Evolutionary conservation across 2,113 vertebrate genomes (phyloP), one percentile per base, ranked within the genome.

Genomic region (Carlito syrichta): DNA sequence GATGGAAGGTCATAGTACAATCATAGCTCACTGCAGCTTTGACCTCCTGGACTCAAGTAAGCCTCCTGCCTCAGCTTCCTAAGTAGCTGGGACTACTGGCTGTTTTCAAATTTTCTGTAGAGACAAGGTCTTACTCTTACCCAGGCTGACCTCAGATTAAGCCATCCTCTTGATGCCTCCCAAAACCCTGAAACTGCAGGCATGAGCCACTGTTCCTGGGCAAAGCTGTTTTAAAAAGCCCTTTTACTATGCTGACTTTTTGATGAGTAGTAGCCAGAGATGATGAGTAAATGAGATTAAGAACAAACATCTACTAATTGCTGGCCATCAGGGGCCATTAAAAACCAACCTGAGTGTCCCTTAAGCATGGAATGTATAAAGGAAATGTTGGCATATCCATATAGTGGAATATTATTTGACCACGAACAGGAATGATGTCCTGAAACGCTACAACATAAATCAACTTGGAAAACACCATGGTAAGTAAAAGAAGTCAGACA

Each of bases 361-460:
- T 38, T 22, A 32, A 11, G 40, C 8, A 40, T 68, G 69, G 38
- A 8, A 40, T 2, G 4, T 2, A n/a, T 9, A 23, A 25, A 6
- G 38, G 20, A 48, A 12, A 4, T 1, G 32, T n/a, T 48, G 74
- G 50, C 2, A 48, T 10, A 4, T 11, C 50, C 35, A 5, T 8
- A 0, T 8, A 11, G 9, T 8, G 35, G 63, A 58, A 12, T 35
- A 6, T 52, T 5, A 12, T 16, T n/a, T 2, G 22, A 17, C 23
- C 52, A 50, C 14, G 22, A 20, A 45, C 54, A 40, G 48, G 48
- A 38, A 32, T 3, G 45, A 27, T 8, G 35, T 22, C 2, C 23
- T 23, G 50, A 17, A 5, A 4, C 1, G 16, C 58, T 23, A 32
- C 19, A 17, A 35, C 2, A 0, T 1, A n/a, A 63, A 63, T 6